Evolutionary conservation across 2,113 vertebrate species (phyloP).

Genomic region (Diglossa brunneiventris): DNA sequence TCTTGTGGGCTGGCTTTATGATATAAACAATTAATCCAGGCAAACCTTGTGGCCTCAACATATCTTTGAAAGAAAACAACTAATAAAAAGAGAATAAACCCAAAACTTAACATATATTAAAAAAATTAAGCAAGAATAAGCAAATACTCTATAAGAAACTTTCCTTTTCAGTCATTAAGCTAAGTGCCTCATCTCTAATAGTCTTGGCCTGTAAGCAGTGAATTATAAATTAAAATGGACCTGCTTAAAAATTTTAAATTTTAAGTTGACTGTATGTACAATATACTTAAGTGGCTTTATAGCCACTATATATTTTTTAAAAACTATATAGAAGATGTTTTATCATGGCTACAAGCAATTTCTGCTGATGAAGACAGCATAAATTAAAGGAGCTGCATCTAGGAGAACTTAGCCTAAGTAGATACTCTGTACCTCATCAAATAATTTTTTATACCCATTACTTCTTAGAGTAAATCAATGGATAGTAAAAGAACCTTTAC

Average conservation of each 20-base stretch:
- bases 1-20: background rate
- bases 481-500: background rate
- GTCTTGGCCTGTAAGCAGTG: background rate
- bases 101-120: background rate
- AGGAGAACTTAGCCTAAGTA: background rate
- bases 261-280: background rate
- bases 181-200: background rate
- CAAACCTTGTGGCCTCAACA: background rate
- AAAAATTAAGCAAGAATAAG: background rate
- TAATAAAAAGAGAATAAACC: background rate
- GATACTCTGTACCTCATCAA: background rate
- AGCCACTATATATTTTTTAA: background rate
- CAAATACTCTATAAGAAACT: background rate
- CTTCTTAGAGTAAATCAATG: background rate
- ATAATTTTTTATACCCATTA: background rate
- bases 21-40: background rate
- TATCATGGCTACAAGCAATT: background rate
- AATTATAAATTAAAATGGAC: background rate
- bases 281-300: background rate
- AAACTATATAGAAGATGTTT: background rate
- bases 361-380: background rate
- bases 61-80: background rate
- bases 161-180: background rate
- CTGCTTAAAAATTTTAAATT: background rate
- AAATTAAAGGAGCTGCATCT: background rate